A percentile compares a stretch with the other conserved stretches of the same genome.
phyloP scores from a whole-genome alignment of 2,888 invertebrate species.

The Tanypteryx hageni region DNA sequence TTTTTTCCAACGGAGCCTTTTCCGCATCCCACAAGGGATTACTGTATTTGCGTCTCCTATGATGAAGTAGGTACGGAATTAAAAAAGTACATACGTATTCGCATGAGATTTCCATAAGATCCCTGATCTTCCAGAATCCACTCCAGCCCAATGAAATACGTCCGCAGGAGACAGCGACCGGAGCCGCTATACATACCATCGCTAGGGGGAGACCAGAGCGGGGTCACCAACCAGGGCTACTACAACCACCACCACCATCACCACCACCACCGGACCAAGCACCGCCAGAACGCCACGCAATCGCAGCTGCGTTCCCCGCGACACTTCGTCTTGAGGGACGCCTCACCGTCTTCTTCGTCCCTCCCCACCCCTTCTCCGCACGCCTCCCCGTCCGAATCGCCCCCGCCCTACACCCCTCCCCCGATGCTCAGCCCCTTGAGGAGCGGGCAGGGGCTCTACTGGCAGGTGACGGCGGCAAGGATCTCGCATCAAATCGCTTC shows the following conservation, averaged over 20 bases:
- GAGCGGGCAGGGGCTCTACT: constrained; percentile 89
- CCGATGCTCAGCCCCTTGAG: constrained; percentile 96
- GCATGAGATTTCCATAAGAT: constrained; percentile 76
- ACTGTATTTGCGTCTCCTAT: no score
- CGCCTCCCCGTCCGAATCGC: constrained; percentile 71
- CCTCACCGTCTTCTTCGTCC: constrained; percentile 44
- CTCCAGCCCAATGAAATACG: constrained; percentile 73
- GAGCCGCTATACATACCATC: constrained; percentile 68
- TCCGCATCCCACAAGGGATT: no score
- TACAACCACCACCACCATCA: constrained; percentile 67
- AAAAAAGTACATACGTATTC: neutral
- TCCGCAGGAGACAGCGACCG: constrained; percentile 74
- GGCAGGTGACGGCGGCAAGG: constrained; percentile 57
- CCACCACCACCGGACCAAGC: constrained; percentile 48
- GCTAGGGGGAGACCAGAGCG: neutral
- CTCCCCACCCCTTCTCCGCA: constrained; percentile 70
- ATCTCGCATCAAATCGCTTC: constrained; percentile 51
- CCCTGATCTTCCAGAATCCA: constrained; percentile 79
- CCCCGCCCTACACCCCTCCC: constrained; percentile 90
- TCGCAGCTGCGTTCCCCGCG: constrained; percentile 48
- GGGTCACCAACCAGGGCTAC: constrained; percentile 74
- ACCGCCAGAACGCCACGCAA: constrained; percentile 9
- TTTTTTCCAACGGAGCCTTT: no score
- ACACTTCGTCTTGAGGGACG: constrained; percentile 49
- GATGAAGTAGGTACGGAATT: no score